Evolutionary conservation across 2,888 invertebrate genomes (phyloP).

Genomic region (Unio delphinus): DNA sequence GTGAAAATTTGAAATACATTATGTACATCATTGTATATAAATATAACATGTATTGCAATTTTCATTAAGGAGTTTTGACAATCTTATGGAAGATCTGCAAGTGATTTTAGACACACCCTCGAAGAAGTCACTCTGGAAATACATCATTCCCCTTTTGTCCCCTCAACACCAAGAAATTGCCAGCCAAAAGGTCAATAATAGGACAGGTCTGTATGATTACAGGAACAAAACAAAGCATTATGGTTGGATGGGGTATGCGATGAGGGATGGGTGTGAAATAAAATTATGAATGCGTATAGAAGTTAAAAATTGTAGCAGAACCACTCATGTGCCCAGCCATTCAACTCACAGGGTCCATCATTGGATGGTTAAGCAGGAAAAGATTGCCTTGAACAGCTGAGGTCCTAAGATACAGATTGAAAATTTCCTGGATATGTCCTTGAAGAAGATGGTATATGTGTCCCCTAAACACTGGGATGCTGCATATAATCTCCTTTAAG

Average conservation of each 20-base stretch:
- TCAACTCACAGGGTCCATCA: too few relatives aligned
- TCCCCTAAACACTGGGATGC: too few relatives aligned
- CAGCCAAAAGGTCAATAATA: slow-evolving; percentile 39
- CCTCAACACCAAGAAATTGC: slow-evolving; percentile 57
- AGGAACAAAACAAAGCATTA: neutral
- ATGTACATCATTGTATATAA: too few relatives aligned
- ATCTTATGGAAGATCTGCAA: slow-evolving; percentile 56
- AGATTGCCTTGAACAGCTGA: too few relatives aligned
- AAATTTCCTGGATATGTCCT: too few relatives aligned
- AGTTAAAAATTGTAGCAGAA: too few relatives aligned
- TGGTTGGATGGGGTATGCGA: neutral
- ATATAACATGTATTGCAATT: neutral
- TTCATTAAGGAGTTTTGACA: slow-evolving; percentile 56
- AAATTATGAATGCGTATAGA: neutral
- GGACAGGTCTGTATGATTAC: slow-evolving; percentile 1
- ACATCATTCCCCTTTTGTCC: slow-evolving; percentile 63
- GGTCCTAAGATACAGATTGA: too few relatives aligned
- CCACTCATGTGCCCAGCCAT: too few relatives aligned
- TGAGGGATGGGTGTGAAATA: neutral
- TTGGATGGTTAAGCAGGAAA: too few relatives aligned
- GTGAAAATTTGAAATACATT: too few relatives aligned
- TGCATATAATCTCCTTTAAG: too few relatives aligned
- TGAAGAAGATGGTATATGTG: too few relatives aligned
- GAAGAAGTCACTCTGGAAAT: slow-evolving; percentile 67
- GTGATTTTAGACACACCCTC: slow-evolving; percentile 68